Percentiles rank a stretch among this genome's conserved stretches.
phyloP scores from a whole-genome alignment of 2,797 vertebrate genomes.

The Coccyzus lansbergi region DNA sequence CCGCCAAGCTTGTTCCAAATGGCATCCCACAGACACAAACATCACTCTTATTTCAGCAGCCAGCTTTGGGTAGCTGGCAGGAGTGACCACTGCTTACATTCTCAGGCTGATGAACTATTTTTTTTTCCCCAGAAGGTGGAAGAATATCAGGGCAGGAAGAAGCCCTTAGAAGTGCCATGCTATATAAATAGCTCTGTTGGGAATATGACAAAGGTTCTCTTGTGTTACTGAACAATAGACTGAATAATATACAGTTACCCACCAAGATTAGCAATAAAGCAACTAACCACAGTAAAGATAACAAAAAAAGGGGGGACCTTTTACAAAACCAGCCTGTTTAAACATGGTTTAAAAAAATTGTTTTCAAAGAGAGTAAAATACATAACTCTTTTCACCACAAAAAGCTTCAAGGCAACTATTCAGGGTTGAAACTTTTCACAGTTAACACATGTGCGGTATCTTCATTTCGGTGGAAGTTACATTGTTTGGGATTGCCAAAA shows the following conservation, averaged over 20 bases:
- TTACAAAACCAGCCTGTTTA: conserved; percentile 59
- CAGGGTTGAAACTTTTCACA: conserved; percentile 59
- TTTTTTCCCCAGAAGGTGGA: conserved; percentile 47
- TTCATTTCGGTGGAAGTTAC: conserved; percentile 63
- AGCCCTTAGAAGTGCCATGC: conserved; percentile 14
- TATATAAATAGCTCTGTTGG: conserved; percentile 62
- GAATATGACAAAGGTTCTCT: conserved; percentile 69
- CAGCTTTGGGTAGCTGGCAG: not conserved
- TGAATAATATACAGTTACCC: conserved; percentile 70
- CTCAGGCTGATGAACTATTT: conserved; percentile 15
- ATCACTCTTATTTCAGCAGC: not conserved
- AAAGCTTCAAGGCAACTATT: conserved; percentile 70
- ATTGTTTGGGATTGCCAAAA: conserved; percentile 64
- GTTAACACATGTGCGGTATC: conserved; percentile 62
- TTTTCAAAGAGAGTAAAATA: conserved; percentile 69
- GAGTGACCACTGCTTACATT: not conserved
- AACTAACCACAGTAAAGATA: conserved; percentile 67
- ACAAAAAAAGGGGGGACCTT: conserved; percentile 33
- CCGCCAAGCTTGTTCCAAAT: not conserved
- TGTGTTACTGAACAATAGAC: conserved; percentile 68
- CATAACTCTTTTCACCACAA: conserved; percentile 63
- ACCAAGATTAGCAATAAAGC: conserved; percentile 67
- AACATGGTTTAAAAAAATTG: conserved; percentile 37
- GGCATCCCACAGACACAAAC: rapidly evolving
- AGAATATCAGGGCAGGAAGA: conserved; percentile 57